Conservation (phyloP, 2,888 invertebrate genomes). For the Neuroscelio doddi region DNA sequence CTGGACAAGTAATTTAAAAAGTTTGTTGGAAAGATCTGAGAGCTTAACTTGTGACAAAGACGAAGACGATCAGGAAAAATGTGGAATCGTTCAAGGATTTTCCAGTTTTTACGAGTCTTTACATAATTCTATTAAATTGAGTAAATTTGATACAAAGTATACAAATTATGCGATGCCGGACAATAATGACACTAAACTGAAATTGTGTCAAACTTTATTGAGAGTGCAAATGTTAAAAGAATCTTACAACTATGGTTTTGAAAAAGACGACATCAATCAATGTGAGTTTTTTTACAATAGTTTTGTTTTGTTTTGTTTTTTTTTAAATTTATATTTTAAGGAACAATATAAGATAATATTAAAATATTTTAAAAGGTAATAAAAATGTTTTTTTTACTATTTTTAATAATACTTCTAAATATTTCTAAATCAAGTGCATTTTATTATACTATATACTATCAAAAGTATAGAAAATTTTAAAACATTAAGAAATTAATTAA, state of each 20-base stretch:
- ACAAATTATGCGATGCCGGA: slow-evolving; percentile 66
- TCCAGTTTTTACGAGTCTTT: slow-evolving; percentile 70
- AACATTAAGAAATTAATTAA: too few species aligned
- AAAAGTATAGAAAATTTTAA: too few species aligned
- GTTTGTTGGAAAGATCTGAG: slow-evolving; percentile 50
- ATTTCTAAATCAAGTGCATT: too few species aligned
- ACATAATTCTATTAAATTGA: slow-evolving; percentile 60
- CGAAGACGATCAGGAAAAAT: slow-evolving; percentile 38
- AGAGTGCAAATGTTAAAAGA: slow-evolving; percentile 69
- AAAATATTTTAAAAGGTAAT: too few species aligned
- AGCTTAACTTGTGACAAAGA: slow-evolving; percentile 47
- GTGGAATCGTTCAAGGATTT: slow-evolving; percentile 61
- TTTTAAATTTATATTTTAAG: too few species aligned
- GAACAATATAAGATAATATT: too few species aligned
- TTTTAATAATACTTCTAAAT: too few species aligned
- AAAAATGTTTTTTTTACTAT: too few species aligned
- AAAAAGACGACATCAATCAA: slow-evolving; percentile 65
- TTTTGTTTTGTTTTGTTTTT: too few species aligned
- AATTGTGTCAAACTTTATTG: slow-evolving; percentile 67
- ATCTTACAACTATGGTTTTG: slow-evolving; percentile 63
- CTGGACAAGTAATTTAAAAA: slow-evolving; percentile 69
- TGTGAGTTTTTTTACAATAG: slow-evolving; percentile 63
- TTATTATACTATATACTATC: too few species aligned
- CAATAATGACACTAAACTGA: slow-evolving; percentile 62
- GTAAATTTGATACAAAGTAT: slow-evolving; percentile 66